Evolutionary conservation across 2,113 vertebrate species (phyloP).

Genomic region (Sclerurus mexicanus): DNA sequence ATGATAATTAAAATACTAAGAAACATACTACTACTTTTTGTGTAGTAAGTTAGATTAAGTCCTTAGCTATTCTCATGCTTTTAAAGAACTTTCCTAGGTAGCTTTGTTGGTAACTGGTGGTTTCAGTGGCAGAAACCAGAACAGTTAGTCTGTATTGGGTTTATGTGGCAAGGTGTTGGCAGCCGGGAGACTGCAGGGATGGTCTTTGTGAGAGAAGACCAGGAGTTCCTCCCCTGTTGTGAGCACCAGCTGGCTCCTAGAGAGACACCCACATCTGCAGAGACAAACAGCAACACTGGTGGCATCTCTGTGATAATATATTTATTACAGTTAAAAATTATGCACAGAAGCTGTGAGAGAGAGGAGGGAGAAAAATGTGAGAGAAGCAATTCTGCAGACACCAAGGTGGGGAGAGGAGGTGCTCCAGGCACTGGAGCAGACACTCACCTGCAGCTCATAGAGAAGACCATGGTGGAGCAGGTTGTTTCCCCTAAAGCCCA

Average conservation of each 20-base stretch:
- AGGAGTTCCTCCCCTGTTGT: neutral
- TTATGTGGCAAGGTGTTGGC: neutral
- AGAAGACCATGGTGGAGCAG: neutral
- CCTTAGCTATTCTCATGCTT: neutral
- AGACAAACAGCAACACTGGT: neutral
- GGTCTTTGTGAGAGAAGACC: neutral
- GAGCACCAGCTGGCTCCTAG: neutral
- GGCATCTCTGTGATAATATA: neutral
- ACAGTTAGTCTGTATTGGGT: neutral
- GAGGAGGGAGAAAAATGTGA: neutral
- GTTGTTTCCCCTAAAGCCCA: neutral
- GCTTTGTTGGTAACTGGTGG: neutral
- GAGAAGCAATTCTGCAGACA: neutral
- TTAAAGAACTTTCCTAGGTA: neutral
- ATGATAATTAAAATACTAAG: neutral
- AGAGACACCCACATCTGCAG: neutral
- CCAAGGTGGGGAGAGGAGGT: neutral
- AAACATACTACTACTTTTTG: neutral
- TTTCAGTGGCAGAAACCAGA: neutral
- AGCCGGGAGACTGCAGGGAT: neutral
- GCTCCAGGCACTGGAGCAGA: rapidly evolving
- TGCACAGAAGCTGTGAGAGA: neutral
- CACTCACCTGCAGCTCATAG: too few relatives aligned
- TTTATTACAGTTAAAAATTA: neutral
- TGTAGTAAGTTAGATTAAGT: neutral